Percentiles rank a stretch among this genome's conserved stretches.
Evolutionary conservation across 1,140 invertebrate genomes (phyloP).

Genomic region (Drosophila bipectinata): DNA sequence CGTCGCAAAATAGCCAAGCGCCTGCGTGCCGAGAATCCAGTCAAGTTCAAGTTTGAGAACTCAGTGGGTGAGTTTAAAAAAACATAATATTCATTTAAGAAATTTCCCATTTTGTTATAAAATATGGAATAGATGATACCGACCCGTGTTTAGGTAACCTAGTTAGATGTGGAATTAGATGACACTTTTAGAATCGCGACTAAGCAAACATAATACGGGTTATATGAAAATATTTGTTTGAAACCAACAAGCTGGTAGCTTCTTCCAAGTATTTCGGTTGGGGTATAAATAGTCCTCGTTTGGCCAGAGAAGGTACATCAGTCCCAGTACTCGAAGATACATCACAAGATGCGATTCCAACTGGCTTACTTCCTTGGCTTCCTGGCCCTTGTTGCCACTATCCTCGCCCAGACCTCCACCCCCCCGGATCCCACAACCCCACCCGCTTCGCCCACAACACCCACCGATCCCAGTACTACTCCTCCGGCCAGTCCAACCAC

Average conservation of each 20-base stretch:
- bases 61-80: conserved; percentile 86
- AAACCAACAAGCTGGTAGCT: not conserved
- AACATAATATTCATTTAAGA: not conserved
- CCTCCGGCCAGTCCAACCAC: not conserved
- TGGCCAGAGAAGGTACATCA: not conserved
- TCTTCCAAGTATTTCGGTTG: not conserved
- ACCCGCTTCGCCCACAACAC: not conserved
- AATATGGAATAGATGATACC: no score
- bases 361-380: conserved; percentile 1
- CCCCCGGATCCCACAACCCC: not conserved
- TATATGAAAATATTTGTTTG: not conserved
- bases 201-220: not conserved
- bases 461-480: not conserved
- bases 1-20: conserved; percentile 87
- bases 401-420: not conserved
- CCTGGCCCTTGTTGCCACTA: not conserved
- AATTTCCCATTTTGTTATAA: no score
- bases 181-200: not conserved
- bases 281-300: not conserved
- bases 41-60: conserved; percentile 89
- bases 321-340: not conserved
- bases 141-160: no score
- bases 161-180: no score
- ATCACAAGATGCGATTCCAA: not conserved
- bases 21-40: conserved; percentile 83